Evolutionary conservation across 2,888 invertebrate species (phyloP).

Genomic region (Iphiclides podalirius): DNA sequence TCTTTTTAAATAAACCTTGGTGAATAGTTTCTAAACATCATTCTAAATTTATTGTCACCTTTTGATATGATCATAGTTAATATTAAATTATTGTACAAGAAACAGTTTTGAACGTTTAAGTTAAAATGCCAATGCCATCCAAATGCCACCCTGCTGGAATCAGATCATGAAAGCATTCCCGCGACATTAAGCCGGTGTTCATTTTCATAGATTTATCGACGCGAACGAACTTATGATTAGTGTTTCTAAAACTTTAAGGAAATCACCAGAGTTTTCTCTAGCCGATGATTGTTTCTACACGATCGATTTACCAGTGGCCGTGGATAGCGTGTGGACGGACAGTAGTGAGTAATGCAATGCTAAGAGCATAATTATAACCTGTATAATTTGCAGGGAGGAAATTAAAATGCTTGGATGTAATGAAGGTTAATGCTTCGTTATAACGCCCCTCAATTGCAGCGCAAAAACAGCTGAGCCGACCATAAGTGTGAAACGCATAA

Average conservation of each 20-base stretch:
- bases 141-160: constrained; percentile 51
- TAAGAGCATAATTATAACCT: constrained; percentile 1
- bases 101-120: too few relatives aligned
- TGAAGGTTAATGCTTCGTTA: background rate
- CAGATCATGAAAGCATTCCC: constrained; percentile 76
- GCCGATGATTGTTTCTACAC: background rate
- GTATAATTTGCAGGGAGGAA: constrained; percentile 6
- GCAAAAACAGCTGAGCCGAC: background rate
- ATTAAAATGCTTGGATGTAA: constrained; percentile 1
- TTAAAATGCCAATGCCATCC: too few relatives aligned
- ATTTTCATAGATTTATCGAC: constrained; percentile 80
- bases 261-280: background rate
- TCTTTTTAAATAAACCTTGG: too few relatives aligned
- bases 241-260: constrained; percentile 53
- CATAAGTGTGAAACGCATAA: too few relatives aligned
- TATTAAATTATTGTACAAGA: too few relatives aligned
- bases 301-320: constrained; percentile 5
- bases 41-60: too few relatives aligned
- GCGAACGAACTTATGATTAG: constrained; percentile 59
- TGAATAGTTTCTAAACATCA: too few relatives aligned
- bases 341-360: constrained; percentile 4
- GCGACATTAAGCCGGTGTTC: constrained; percentile 64
- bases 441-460: background rate
- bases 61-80: too few relatives aligned
- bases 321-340: constrained; percentile 2